Evolutionary conservation across 1,140 invertebrate species (phyloP), one percentile per base, ranked within the genome.

Genomic region (Megathymus violae): DNA sequence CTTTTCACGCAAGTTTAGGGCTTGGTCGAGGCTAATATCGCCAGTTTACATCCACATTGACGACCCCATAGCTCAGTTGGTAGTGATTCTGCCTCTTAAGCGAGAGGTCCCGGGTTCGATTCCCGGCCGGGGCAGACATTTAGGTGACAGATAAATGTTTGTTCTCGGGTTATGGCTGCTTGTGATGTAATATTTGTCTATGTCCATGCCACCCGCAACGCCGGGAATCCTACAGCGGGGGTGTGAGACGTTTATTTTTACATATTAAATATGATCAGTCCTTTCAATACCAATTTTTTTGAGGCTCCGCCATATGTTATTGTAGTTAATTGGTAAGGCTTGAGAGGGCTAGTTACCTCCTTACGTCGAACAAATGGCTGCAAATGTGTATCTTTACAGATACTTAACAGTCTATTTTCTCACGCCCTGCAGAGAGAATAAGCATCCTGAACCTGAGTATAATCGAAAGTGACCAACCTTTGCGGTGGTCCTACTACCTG

Each of bases 331-430:
- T 64, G 27, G 13, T 58, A 58, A 9, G 38, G 16, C 22, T 63
- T 73, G 25, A 60, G 52, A 5, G 51, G 48, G 15, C 78, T 27
- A 11, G 56, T 25, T 40, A 48, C 15, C 15, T 46, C 46, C 0
- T 47, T 36, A 15, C 79, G 63, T 82, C 85, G 89, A 0, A 89
- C 6, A 11, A 90, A 82, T 62, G 64, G 38, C 65, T 89, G 82
- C 16, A 36, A 11, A 76, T 77, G 48, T 22, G 43, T 27, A 54
- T 86, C 70, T 36, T 17, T 14, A 91, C 60, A 6, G 62, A n/a
- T 6, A 91, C 74, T 68, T 88, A 80, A 2, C 84, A 41, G 44
- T 85, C 92, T 80, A 91, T 90, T 68, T 88, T 81, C 10, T 66
- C 64, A 2, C 89, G 74, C 61, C 91, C 86, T 1, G 74, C 62